These are phyloP conservation scores for Gila robusta DNA, from an alignment of 2,797 vertebrate species.

Conservation along the genomic window DNA sequence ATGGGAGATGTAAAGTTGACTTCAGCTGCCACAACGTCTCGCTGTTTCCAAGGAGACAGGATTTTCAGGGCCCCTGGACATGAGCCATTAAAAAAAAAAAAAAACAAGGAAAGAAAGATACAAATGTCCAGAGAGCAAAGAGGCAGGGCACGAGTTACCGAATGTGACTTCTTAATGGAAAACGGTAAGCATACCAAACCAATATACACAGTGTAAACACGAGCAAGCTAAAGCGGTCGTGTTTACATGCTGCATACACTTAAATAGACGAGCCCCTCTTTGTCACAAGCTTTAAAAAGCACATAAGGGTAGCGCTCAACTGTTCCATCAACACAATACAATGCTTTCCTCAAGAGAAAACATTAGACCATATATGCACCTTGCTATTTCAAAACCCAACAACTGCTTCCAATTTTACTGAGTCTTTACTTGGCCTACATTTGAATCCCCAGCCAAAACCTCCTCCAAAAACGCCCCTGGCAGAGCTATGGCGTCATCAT, in stretches of 20 bases:
- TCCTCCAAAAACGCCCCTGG: background rate
- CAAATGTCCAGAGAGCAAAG: slow-evolving; percentile 38
- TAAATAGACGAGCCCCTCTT: slow-evolving; percentile 12
- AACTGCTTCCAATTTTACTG: slow-evolving; percentile 30
- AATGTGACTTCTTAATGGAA: slow-evolving; percentile 30
- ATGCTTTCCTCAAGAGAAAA: slow-evolving; percentile 33
- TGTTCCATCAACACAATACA: slow-evolving; percentile 45
- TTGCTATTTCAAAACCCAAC: slow-evolving; percentile 31
- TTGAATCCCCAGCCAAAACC: slow-evolving; percentile 39
- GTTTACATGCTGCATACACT: slow-evolving; percentile 29
- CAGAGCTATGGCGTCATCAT: slow-evolving; percentile 8
- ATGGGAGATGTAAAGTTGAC: slow-evolving; percentile 61
- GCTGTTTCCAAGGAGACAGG: slow-evolving; percentile 77
- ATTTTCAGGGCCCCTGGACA: slow-evolving; percentile 72
- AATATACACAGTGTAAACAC: slow-evolving; percentile 9
- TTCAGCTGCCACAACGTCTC: slow-evolving; percentile 58
- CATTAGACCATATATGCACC: slow-evolving; percentile 29
- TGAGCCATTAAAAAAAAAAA: slow-evolving; percentile 65
- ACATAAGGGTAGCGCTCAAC: slow-evolving; percentile 19
- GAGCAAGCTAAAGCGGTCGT: slow-evolving; percentile 2
- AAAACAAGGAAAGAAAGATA: slow-evolving; percentile 59
- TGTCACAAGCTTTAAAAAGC: slow-evolving; percentile 29
- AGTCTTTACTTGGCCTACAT: slow-evolving; percentile 19
- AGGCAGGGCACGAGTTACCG: slow-evolving; percentile 3
- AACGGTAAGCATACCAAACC: background rate